These are phyloP conservation scores for Crocidura indochinensis DNA, from an alignment of 2,797 vertebrate genomes.

Conservation along the genomic window DNA sequence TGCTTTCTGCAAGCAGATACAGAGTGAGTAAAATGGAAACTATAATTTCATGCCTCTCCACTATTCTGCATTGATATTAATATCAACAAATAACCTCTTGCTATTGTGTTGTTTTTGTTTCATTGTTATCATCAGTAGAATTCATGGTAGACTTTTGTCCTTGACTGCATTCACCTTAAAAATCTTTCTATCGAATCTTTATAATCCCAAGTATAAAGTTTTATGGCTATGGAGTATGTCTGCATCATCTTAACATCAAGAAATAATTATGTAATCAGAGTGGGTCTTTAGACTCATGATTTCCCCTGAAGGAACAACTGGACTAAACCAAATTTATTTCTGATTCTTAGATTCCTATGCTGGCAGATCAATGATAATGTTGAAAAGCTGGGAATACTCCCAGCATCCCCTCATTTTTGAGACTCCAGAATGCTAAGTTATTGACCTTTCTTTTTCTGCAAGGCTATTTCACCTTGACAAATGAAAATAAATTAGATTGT, in stretches of 20 bases:
- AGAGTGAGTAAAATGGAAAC: not conserved
- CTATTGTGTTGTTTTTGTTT: not conserved
- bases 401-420: not conserved
- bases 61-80: not conserved
- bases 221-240: not conserved
- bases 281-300: no score
- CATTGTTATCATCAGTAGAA: not conserved
- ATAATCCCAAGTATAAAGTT: not conserved
- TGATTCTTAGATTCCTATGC: not conserved
- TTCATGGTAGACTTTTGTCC: not conserved
- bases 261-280: not conserved
- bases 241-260: not conserved
- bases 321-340: not conserved
- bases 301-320: not conserved
- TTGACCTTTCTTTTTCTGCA: not conserved
- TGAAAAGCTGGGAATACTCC: not conserved
- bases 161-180: not conserved
- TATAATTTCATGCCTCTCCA: not conserved
- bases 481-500: not conserved
- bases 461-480: not conserved
- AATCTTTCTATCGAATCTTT: not conserved
- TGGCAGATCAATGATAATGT: not conserved
- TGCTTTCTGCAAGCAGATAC: not conserved
- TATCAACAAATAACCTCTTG: not conserved
- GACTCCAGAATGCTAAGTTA: rapidly evolving